phyloP scores from a whole-genome alignment of 2,888 invertebrate genomes.

The Ethmia dodecea region DNA sequence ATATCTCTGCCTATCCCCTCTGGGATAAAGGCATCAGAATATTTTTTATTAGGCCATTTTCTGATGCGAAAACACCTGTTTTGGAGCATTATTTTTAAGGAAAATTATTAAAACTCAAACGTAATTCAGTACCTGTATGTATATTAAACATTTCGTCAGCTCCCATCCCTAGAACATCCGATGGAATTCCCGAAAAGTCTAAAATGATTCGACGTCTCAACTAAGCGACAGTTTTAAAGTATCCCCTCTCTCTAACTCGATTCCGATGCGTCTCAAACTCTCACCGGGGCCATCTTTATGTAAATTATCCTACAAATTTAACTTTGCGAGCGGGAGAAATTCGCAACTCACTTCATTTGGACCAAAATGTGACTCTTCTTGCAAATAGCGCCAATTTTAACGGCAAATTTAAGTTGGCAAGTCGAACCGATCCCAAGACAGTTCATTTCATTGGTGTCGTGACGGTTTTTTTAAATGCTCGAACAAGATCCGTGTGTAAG shows the following conservation, averaged over 20 bases:
- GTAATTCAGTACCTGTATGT: background rate
- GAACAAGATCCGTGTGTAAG: conserved; percentile 41
- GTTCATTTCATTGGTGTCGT: conserved; percentile 51
- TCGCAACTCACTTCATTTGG: too few relatives aligned
- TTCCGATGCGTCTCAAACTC: conserved; percentile 62
- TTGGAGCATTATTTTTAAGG: background rate
- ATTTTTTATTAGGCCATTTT: too few relatives aligned
- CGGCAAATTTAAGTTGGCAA: conserved; percentile 28
- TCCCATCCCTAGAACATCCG: conserved; percentile 28
- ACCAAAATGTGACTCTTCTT: conserved; percentile 3
- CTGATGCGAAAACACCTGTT: too few relatives aligned
- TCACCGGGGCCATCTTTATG: conserved; percentile 59
- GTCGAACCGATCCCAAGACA: conserved; percentile 34
- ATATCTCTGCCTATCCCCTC: too few relatives aligned
- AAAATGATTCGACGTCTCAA: conserved; percentile 73
- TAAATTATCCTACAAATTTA: conserved; percentile 56
- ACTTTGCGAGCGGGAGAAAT: conserved; percentile 30
- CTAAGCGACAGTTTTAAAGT: conserved; percentile 76
- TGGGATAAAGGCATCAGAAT: too few relatives aligned
- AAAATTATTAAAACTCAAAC: background rate
- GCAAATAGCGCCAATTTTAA: conserved; percentile 18
- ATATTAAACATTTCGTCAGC: too few relatives aligned
- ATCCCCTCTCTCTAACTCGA: conserved; percentile 66
- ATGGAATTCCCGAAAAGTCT: conserved; percentile 56
- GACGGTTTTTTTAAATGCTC: conserved; percentile 55